phyloP scores from a whole-genome alignment of 2,113 vertebrate genomes.

The Myotis lucifugus region DNA sequence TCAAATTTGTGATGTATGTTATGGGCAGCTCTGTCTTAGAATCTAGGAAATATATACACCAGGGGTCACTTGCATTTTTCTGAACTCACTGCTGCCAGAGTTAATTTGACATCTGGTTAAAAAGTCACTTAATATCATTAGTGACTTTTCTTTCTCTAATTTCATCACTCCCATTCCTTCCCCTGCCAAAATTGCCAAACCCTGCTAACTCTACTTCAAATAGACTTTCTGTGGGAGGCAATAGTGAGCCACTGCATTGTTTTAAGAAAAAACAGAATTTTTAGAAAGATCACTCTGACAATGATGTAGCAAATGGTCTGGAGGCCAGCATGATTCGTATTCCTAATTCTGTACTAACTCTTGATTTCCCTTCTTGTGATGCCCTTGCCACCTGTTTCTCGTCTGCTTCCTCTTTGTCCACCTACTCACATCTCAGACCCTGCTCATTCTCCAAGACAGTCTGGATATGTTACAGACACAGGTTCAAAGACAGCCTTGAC shows the following conservation, averaged over 20 bases:
- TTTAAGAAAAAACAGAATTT: slow-evolving; percentile 4
- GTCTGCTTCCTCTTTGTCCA: neutral
- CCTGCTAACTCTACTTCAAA: slow-evolving; percentile 43
- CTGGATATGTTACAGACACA: neutral
- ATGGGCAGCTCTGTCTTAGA: neutral
- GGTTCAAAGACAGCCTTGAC: neutral
- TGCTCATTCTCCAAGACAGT: neutral
- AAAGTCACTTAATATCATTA: slow-evolving; percentile 2
- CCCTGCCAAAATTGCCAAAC: slow-evolving; percentile 15
- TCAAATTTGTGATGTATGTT: neutral
- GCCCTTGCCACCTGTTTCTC: neutral
- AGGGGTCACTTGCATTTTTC: neutral
- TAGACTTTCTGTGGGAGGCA: slow-evolving; percentile 41
- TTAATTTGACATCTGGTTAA: slow-evolving; percentile 21
- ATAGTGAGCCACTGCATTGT: neutral
- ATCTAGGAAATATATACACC: neutral
- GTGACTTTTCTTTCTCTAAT: slow-evolving; percentile 52
- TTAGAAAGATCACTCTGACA: slow-evolving; percentile 8
- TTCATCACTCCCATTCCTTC: slow-evolving; percentile 20
- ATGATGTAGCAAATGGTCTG: neutral
- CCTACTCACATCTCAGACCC: neutral
- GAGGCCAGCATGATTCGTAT: neutral
- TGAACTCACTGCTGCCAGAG: neutral
- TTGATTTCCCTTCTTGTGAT: neutral
- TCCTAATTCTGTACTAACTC: neutral